Evolutionary conservation across 1,140 invertebrate genomes (phyloP), one percentile per base, ranked within the genome.

Genomic region (Listronotus oregonensis): DNA sequence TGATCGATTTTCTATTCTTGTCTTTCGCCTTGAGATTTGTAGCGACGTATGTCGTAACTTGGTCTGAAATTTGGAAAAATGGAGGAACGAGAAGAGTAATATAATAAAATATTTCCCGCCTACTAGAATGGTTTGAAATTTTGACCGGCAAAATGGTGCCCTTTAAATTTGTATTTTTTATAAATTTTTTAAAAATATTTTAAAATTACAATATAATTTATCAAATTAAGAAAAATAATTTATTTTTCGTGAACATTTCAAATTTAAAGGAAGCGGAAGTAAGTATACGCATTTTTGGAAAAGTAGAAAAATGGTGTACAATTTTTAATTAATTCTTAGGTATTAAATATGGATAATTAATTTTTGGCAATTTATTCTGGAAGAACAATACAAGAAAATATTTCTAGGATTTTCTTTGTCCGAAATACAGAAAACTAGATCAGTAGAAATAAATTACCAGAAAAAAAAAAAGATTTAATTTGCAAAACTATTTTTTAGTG

Each of bases 21-120:
- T 55, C 21, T 31, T 5, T 10, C 17, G 12, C 15, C 7, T n/a
- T n/a, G 43, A 52, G n/a, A 14, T 1, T 42, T 1, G 6, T 14
- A 55, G 39, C 1, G n/a, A 55, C 39, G 34, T 55, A 50, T 17
- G 47, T 55, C 12, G 27, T 39, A 7, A 6, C 31, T 55, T 39
- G 11, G 32, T 8, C 2, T 31, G 52, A 55, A 55, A 40, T 34
- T 55, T 42, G n/a, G 32, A 55, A 55, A 55, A 55, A 55, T 55
- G 52, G 52, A 55, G 27, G 52, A 34, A 15, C 15, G 21, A 39
- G 5, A 12, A 15, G 12, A 3, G 14, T 3, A 14, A 15, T 12
- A 11, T 39, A 14, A n/a, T n/a, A 40, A 17, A 40, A 12, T 14
- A 32, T 55, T 55, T 55, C 52, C 52, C 52, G 52, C 52, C 52